A percentile compares a stretch with the other conserved stretches of the same genome.
phyloP scores from a whole-genome alignment of 2,888 invertebrate species.

The Archips xylosteana region DNA sequence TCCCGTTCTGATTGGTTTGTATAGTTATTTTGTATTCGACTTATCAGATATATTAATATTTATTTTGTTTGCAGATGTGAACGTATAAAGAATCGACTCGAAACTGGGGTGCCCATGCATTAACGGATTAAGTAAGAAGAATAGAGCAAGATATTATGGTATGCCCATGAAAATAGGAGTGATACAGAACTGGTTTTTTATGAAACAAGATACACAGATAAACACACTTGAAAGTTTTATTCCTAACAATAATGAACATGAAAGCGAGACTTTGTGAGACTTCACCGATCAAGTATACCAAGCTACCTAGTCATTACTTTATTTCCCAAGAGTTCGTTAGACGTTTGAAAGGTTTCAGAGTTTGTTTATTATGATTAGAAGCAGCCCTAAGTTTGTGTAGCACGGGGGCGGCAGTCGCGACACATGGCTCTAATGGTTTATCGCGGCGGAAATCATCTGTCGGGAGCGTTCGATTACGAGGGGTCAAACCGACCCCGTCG shows the following conservation, averaged over 20 bases:
- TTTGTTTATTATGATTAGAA: constrained; percentile 11
- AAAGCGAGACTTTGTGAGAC: not conserved
- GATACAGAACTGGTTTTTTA: not conserved
- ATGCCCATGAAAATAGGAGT: not conserved
- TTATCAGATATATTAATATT: too few relatives aligned
- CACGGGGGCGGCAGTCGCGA: constrained; percentile 45
- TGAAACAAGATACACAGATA: not conserved
- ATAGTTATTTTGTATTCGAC: not conserved
- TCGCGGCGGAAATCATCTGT: constrained; percentile 79
- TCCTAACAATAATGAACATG: not conserved
- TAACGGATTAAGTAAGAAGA: not conserved
- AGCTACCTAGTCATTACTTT: not conserved
- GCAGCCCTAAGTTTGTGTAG: constrained; percentile 26
- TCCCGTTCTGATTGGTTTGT: not conserved
- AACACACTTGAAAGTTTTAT: not conserved
- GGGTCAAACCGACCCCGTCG: constrained; percentile 20
- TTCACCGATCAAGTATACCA: not conserved
- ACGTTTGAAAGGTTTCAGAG: not conserved
- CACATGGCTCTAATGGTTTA: constrained; percentile 74
- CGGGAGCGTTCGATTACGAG: constrained; percentile 47
- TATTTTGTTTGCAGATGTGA: not conserved
- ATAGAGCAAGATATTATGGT: not conserved
- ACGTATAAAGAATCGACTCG: not conserved
- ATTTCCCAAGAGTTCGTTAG: not conserved
- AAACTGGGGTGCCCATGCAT: not conserved